A percentile compares a stretch with the other conserved stretches of the same genome.
Evolutionary conservation across 2,113 vertebrate species (phyloP).

Genomic region (Entomyzon cyanotis): DNA sequence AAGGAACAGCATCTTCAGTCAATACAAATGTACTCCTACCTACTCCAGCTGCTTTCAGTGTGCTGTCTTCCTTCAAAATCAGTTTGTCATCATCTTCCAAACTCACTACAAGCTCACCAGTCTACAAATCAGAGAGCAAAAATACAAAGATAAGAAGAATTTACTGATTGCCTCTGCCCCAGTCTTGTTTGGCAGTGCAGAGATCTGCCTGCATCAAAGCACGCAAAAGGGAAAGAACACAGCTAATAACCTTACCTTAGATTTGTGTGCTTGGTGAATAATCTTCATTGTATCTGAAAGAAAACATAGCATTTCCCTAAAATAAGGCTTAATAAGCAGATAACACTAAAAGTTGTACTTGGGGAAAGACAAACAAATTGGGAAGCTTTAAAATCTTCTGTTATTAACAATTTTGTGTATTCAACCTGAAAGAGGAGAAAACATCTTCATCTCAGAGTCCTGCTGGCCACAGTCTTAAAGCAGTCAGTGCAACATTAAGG

Average conservation of each 20-base stretch:
- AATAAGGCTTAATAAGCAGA: neutral
- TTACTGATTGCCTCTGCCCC: neutral
- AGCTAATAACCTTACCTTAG: constrained; percentile 82
- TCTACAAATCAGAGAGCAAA: constrained; percentile 72
- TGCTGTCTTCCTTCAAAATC: constrained; percentile 79
- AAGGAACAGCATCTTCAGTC: neutral
- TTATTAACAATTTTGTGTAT: neutral
- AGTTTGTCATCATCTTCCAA: constrained; percentile 88
- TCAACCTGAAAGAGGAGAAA: neutral
- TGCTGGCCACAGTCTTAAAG: neutral
- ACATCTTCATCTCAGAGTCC: neutral
- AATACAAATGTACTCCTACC: constrained; percentile 71
- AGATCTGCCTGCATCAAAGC: neutral
- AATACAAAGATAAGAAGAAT: constrained; percentile 15
- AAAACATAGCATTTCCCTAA: constrained; percentile 20
- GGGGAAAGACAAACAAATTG: neutral
- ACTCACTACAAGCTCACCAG: constrained; percentile 90
- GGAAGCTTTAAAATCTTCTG: neutral
- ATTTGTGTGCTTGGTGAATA: constrained; percentile 90
- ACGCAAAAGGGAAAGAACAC: neutral
- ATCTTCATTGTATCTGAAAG: constrained; percentile 94
- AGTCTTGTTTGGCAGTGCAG: neutral
- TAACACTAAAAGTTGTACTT: neutral
- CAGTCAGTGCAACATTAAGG: neutral
- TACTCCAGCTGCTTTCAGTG: constrained; percentile 81